Evolutionary conservation across 2,797 vertebrate species (phyloP), one percentile per base, ranked within the genome.

Genomic region (Sylvia borin): DNA sequence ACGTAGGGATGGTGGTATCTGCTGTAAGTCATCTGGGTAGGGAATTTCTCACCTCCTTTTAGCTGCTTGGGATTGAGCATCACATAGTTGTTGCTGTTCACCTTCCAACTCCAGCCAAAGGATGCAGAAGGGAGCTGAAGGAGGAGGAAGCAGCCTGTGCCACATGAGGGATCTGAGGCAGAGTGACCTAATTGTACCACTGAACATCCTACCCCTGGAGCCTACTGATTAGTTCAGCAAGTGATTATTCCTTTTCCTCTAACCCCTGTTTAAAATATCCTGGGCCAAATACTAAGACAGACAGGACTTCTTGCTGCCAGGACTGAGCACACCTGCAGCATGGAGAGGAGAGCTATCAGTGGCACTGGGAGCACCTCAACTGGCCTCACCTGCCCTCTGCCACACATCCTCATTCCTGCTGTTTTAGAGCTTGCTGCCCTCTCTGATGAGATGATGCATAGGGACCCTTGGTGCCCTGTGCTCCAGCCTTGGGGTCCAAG

Each of bases 381-480:
- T 17, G 58, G 22, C 68, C 68, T 51, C 57, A 11, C 26, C 29
- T 66, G 48, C 27, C 32, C 34, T 45, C 50, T 78, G 80, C 42
- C 40, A 40, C 21, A 4, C 1, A 0, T 45, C 15, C 1, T 45
- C 19, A 1, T 20, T 53, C 32, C 38, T 27, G 6, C 2, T 32
- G 10, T 5, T 74, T 16, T 9, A 53, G 60, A 66, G 64, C 18
- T 61, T 19, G 29, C 48, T 80, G 43, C 29, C 36, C 36, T 48
- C 40, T 51, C 50, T 26, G 60, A 26, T 54, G 54, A 40, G 17
- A 45, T 27, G 61, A 58, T 62, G n/a, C 10, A 20, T 0, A 3
- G 57, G 25, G 29, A 67, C 11, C 1, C 11, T 16, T 3, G 0
- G 25, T 53, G 58, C 10, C 3, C 50, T 65, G 15, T 57, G 43